Conservation (phyloP, 2,888 invertebrate species). For the Dryocosmus kuriphilus region DNA sequence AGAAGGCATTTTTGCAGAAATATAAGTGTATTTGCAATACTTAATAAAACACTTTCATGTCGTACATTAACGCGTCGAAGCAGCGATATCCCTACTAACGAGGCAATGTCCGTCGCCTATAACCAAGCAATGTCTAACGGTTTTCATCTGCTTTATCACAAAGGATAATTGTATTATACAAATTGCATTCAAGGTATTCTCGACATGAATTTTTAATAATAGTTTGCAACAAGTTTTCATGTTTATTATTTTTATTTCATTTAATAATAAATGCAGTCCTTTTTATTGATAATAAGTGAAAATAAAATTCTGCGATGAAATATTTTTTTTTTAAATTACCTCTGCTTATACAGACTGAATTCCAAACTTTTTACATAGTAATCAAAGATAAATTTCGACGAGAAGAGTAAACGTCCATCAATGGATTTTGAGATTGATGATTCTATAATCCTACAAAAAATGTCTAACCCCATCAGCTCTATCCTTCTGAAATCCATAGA, state of each 20-base stretch:
- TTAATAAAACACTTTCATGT: constrained; percentile 40
- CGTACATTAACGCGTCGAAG: constrained; percentile 5
- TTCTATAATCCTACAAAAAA: not conserved
- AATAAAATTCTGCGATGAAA: too few relatives aligned
- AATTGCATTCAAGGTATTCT: constrained; percentile 10
- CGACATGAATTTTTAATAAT: too few relatives aligned
- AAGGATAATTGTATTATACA: constrained; percentile 32
- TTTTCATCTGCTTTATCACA: constrained; percentile 26
- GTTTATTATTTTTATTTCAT: not conserved
- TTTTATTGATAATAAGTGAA: too few relatives aligned
- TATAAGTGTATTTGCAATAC: constrained; percentile 28
- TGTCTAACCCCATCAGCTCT: not conserved
- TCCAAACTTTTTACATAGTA: too few relatives aligned
- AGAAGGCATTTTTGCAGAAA: not conserved
- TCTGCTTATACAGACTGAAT: too few relatives aligned
- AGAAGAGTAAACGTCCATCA: not conserved
- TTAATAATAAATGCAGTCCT: too few relatives aligned
- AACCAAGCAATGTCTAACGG: constrained; percentile 37
- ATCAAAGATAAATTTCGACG: too few relatives aligned
- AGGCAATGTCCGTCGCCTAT: constrained; percentile 1
- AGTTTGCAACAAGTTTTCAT: too few relatives aligned
- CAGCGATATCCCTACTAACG: constrained; percentile 20
- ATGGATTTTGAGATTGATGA: not conserved
- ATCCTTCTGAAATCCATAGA: not conserved
- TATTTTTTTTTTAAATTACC: too few relatives aligned